Percentiles rank a stretch among this genome's conserved stretches.
phyloP scores from a whole-genome alignment of 2,888 invertebrate species.

The Hypercompe scribonia region DNA sequence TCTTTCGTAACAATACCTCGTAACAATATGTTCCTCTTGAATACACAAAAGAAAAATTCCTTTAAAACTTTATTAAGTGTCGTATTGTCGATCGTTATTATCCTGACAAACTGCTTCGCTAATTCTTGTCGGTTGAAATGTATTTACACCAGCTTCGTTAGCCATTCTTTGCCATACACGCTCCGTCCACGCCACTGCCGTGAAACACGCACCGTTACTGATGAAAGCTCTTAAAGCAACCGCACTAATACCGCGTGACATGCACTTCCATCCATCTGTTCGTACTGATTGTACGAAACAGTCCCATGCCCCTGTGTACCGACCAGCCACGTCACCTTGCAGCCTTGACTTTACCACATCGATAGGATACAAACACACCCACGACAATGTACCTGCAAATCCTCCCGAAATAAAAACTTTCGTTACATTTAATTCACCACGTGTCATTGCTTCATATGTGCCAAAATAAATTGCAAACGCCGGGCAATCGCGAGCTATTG shows the following conservation, averaged over 20 bases:
- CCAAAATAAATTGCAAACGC: constrained; percentile 95
- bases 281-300: constrained; percentile 90
- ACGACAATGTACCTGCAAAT: constrained; percentile 93
- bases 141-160: constrained; percentile 58
- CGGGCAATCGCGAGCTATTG: constrained; percentile 92
- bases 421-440: constrained; percentile 87
- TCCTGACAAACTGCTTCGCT: constrained; percentile 71
- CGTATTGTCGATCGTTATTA: constrained; percentile 68
- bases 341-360: constrained; percentile 96
- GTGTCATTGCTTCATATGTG: constrained; percentile 92
- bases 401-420: constrained; percentile 94
- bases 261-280: constrained; percentile 90
- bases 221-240: constrained; percentile 96
- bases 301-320: constrained; percentile 90
- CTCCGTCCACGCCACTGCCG: constrained; percentile 94
- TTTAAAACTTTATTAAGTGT: constrained; percentile 35
- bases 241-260: constrained; percentile 92
- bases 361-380: constrained; percentile 94
- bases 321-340: constrained; percentile 90
- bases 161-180: constrained; percentile 79
- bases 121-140: constrained; percentile 63
- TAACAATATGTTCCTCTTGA: not conserved
- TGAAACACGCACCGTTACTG: constrained; percentile 96
- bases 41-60: constrained; percentile 16
- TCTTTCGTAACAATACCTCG: not conserved